A percentile compares a stretch with the other conserved stretches of the same genome.
These are phyloP conservation scores for Paralichthys olivaceus DNA, from an alignment of 2,113 vertebrate species.

Conservation along the genomic window DNA sequence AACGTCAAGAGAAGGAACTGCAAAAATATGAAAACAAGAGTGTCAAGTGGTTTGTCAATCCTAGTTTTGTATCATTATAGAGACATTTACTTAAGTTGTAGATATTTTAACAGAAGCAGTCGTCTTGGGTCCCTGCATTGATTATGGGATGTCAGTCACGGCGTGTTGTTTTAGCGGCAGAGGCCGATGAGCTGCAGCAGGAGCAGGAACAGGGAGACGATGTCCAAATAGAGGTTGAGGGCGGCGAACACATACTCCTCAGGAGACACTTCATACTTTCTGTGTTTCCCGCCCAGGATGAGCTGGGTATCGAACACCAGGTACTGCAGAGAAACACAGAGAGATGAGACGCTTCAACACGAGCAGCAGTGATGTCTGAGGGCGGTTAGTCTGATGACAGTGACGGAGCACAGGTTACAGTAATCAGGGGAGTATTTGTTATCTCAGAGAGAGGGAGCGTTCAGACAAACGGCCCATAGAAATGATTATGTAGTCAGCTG, in stretches of 20 bases:
- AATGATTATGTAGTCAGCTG: conserved; percentile 38
- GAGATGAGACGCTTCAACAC: conserved; percentile 32
- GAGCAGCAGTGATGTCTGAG: conserved; percentile 10
- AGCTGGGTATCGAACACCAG: conserved; percentile 86
- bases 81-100: background rate
- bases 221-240: conserved; percentile 87
- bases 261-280: conserved; percentile 76
- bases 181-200: conserved; percentile 81
- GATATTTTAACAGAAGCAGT: background rate
- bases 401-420: conserved; percentile 1
- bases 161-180: conserved; percentile 36
- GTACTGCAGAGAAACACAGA: conserved; percentile 71
- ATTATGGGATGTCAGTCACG: background rate
- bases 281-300: conserved; percentile 84
- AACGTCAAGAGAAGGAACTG: too few species aligned
- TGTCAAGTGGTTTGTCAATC: too few species aligned
- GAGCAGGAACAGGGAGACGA: conserved; percentile 83
- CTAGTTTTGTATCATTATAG: too few species aligned
- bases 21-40: too few species aligned
- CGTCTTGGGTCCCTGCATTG: background rate
- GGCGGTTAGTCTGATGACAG: conserved; percentile 18
- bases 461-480: conserved; percentile 42
- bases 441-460: conserved; percentile 15
- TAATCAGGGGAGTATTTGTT: background rate
- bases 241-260: conserved; percentile 88